These are phyloP conservation scores for Microplitis demolitor DNA, from an alignment of 1,140 invertebrate genomes.

Conservation along the genomic window DNA sequence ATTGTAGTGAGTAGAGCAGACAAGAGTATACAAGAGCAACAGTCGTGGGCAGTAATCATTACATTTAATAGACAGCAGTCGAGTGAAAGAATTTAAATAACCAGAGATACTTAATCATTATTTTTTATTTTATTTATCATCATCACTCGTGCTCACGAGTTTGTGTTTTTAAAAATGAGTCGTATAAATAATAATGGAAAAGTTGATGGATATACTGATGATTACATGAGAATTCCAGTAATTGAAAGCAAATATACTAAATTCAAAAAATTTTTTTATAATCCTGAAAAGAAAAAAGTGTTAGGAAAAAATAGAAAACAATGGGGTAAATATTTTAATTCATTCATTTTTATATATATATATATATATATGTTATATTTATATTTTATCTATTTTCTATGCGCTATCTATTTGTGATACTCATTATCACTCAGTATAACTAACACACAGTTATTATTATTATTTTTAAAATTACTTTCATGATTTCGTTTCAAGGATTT, in stretches of 20 bases:
- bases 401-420: too few species aligned
- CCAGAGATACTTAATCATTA: background rate
- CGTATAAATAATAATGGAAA: conserved; percentile 44
- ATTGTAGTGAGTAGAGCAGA: too few species aligned
- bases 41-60: background rate
- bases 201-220: conserved; percentile 58
- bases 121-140: too few species aligned
- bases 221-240: conserved; percentile 61
- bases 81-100: background rate
- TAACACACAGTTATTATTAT: too few species aligned
- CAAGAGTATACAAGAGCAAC: too few species aligned
- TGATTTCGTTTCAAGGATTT: too few species aligned
- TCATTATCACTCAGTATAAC: too few species aligned
- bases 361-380: conserved; percentile 31
- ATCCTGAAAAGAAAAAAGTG: conserved; percentile 69
- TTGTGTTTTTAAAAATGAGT: conserved; percentile 34
- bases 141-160: too few species aligned
- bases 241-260: conserved; percentile 64
- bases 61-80: background rate
- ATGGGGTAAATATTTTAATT: conserved; percentile 69
- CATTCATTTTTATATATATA: background rate
- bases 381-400: conserved; percentile 55
- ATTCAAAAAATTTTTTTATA: conserved; percentile 68
- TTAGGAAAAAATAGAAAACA: conserved; percentile 70
- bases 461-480: too few species aligned